Evolutionary conservation across 1,140 invertebrate species (phyloP), one percentile per base, ranked within the genome.

Genomic region (Chionoecetes opilio): DNA sequence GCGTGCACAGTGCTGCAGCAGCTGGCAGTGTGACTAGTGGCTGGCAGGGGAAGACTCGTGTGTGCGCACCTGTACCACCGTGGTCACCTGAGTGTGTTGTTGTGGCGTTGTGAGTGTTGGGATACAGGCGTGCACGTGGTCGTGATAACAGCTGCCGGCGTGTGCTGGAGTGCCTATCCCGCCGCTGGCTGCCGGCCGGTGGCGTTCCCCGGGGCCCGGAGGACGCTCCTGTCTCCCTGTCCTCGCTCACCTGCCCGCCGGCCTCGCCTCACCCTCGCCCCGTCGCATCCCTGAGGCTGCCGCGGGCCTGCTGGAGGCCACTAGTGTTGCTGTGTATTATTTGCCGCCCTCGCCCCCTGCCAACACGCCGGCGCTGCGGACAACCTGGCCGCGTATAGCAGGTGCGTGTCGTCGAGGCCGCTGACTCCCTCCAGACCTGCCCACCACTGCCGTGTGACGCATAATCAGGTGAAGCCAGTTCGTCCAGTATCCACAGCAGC

Each of bases 21-120:
- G 89, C 46, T 91, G 89, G 89, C 89, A 91, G 89, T 91, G 46
- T 26, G 46, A 34, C 89, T 75, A 32, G n/a, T 75, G 89, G 29
- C 17, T 53, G 29, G 63, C 89, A 29, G 89, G 89, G 53, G 89
- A 75, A 91, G 53, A 53, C 89, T 37, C 34, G 46, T 75, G 53
- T 91, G 46, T n/a, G 53, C 46, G 41, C 46, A 75, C 32, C 29
- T 75, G 89, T 75, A 29, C 26, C 17, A 9, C 2, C 17, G 46
- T 91, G 89, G 34, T 32, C 2, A 86, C 63, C 63, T 75, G 63
- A n/a, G 63, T 75, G 63, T 75, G 63, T 75, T 75, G 63, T 26
- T 75, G 63, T n/a, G 5, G 1, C 63, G 8, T 75, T 17, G 21
- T 75, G 63, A 75, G 63, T 75, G 63, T 26, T 75, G 63, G 63